These are phyloP conservation scores for Aurelia sp. DNA, from an alignment of 30 jellyfish, hydroid and myxozoan genomes.

Conservation along the genomic window DNA sequence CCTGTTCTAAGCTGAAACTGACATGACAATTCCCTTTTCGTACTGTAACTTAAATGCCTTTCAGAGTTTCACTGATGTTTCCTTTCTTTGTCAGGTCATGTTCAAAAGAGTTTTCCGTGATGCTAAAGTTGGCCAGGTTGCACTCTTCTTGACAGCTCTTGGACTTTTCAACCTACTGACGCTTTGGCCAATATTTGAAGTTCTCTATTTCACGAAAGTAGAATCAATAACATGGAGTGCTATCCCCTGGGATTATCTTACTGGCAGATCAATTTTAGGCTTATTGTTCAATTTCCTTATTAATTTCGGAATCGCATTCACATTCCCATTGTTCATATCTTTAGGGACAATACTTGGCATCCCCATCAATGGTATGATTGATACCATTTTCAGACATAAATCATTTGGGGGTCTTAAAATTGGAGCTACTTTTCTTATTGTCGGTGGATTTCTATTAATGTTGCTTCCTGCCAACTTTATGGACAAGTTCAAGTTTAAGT, in stretches of 20 bases:
- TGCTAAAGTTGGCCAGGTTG: conserved; percentile 32
- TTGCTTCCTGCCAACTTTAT: conserved; percentile 30
- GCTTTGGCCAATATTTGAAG: conserved; percentile 56
- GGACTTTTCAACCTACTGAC: conserved; percentile 33
- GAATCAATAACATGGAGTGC: conserved; percentile 54
- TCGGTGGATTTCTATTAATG: conserved; percentile 66
- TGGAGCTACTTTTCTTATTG: conserved; percentile 51
- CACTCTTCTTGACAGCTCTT: conserved; percentile 50
- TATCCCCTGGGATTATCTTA: conserved; percentile 62
- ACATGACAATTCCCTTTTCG: too few relatives aligned
- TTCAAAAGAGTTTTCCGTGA: conserved; percentile 76
- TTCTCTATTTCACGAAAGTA: conserved; percentile 42
- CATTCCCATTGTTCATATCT: conserved; percentile 74
- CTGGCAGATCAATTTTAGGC: conserved; percentile 63
- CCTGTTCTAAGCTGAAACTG: too few relatives aligned
- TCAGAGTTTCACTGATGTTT: neutral
- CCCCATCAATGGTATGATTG: conserved; percentile 73
- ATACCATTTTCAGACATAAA: conserved; percentile 38
- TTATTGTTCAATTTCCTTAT: conserved; percentile 63
- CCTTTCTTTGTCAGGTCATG: conserved; percentile 51
- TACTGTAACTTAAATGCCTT: too few relatives aligned
- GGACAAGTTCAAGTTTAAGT: neutral
- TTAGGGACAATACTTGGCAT: conserved; percentile 73
- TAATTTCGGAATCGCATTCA: conserved; percentile 70
- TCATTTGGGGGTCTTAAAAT: conserved; percentile 51